Evolutionary conservation across 2,113 vertebrate genomes (phyloP).

Genomic region (Propithecus coquereli): DNA sequence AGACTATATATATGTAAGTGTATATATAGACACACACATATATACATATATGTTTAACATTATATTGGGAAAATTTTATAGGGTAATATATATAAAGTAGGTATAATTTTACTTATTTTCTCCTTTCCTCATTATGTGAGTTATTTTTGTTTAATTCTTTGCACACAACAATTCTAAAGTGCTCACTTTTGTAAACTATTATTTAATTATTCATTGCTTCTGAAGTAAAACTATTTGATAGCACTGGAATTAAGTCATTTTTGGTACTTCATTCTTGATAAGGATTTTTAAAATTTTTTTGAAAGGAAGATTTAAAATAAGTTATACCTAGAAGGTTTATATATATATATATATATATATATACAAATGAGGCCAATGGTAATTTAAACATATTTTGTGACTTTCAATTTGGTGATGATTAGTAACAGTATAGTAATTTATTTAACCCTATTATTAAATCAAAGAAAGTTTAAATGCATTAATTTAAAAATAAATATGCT

Average conservation of each 20-base stretch:
- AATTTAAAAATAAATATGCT: not conserved
- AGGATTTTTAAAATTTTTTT: not conserved
- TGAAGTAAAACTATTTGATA: not conserved
- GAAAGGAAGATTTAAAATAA: not conserved
- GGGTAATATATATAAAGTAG: not conserved
- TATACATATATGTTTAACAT: not conserved
- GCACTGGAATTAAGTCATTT: not conserved
- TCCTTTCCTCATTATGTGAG: not conserved
- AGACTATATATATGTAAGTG: not conserved
- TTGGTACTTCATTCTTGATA: not conserved
- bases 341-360: not conserved
- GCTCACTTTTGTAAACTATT: not conserved
- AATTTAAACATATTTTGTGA: not conserved
- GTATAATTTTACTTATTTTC: not conserved
- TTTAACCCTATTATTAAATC: not conserved
- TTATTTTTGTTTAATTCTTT: not conserved
- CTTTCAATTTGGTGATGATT: not conserved
- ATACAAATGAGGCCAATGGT: not conserved
- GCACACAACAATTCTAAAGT: not conserved
- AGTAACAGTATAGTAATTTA: not conserved
- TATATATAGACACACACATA: not conserved
- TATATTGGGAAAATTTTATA: not conserved
- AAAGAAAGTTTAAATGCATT: not conserved
- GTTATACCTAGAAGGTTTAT: not conserved
- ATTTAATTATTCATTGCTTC: not conserved